These are phyloP conservation scores for Cacoxenus indagator DNA, from an alignment of 2,888 invertebrate species.

Conservation along the genomic window DNA sequence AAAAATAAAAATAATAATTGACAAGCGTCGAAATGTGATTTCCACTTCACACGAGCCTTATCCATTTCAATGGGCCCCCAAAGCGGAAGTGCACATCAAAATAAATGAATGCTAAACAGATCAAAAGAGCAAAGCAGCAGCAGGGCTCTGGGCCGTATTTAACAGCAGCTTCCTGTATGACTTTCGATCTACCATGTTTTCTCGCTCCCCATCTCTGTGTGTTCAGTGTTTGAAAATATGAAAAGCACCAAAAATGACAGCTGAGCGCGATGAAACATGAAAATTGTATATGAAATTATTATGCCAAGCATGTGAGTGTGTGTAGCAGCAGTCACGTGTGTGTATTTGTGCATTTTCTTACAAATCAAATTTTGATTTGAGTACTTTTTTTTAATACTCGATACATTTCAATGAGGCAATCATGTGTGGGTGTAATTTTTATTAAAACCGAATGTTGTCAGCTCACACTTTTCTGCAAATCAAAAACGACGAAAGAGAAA, in stretches of 20 bases:
- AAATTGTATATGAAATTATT: slow-evolving; percentile 32
- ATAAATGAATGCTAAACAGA: slow-evolving; percentile 35
- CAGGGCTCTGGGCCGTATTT: not conserved
- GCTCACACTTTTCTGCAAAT: not conserved
- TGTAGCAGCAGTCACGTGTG: not conserved
- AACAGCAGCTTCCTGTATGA: not conserved
- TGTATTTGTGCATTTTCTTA: not conserved
- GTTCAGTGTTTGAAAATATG: too few species aligned
- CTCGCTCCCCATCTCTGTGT: too few species aligned
- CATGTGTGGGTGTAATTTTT: slow-evolving; percentile 37
- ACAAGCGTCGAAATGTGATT: not conserved
- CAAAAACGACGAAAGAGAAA: not conserved
- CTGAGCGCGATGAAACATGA: not conserved
- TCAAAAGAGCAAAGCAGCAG: slow-evolving; percentile 45
- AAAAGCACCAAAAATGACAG: not conserved
- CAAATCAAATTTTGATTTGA: not conserved
- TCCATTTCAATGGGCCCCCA: too few species aligned
- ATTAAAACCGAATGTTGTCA: slow-evolving; percentile 30
- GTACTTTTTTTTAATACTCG: not conserved
- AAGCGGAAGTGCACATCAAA: slow-evolving; percentile 27
- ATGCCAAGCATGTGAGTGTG: too few species aligned
- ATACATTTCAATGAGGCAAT: slow-evolving; percentile 23
- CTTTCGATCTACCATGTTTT: too few species aligned
- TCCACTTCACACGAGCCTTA: not conserved
- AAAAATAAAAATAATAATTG: not conserved